Evolutionary conservation across 1,140 invertebrate genomes (phyloP).

Genomic region (Ridgeia piscesae): DNA sequence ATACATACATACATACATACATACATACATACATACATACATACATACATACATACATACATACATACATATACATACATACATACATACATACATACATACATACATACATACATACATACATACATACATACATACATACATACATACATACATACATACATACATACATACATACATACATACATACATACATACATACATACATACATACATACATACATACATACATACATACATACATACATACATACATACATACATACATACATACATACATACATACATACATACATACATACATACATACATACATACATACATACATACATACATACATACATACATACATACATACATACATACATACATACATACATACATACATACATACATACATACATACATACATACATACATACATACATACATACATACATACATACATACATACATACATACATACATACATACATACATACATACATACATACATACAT

Average conservation of each 20-base stretch:
- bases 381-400: not conserved
- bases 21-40: not conserved
- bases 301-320: not conserved
- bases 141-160: not conserved
- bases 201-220: not conserved
- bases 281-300: not conserved
- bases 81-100: not conserved
- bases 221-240: not conserved
- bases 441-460: not conserved
- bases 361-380: not conserved
- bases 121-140: not conserved
- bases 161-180: not conserved
- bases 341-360: not conserved
- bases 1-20: not conserved
- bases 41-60: not conserved
- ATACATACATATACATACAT: no score
- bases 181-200: not conserved
- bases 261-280: not conserved
- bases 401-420: not conserved
- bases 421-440: not conserved
- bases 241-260: not conserved
- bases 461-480: not conserved
- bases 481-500: not conserved
- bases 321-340: no score
- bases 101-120: not conserved